phyloP scores from a whole-genome alignment of 2,113 vertebrate genomes.

The Microcebus tavaratra region DNA sequence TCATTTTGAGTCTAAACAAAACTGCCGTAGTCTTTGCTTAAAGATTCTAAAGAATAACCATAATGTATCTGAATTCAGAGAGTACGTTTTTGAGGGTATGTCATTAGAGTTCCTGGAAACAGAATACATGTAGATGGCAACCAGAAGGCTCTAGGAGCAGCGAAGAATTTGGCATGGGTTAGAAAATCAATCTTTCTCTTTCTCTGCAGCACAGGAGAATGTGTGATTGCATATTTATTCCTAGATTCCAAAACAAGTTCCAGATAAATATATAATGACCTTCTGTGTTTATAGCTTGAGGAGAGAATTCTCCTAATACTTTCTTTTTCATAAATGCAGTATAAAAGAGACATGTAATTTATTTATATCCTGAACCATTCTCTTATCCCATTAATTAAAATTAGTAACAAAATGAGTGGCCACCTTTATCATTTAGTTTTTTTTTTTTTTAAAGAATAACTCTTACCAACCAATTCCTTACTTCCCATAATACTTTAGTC shows the following conservation, averaged over 20 bases:
- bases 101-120: background rate
- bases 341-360: constrained; percentile 13
- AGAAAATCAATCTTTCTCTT: constrained; percentile 10
- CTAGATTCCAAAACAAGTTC: constrained; percentile 48
- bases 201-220: background rate
- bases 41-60: constrained; percentile 44
- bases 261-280: background rate
- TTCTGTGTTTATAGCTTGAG: constrained; percentile 24
- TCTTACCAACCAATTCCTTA: constrained; percentile 7
- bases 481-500: constrained; percentile 61
- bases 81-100: background rate
- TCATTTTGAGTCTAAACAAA: constrained; percentile 43
- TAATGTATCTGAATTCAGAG: constrained; percentile 18
- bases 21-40: background rate
- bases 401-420: constrained; percentile 6
- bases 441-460: background rate
- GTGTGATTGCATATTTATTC: background rate
- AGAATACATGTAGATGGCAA: background rate
- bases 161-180: background rate
- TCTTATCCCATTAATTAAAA: constrained; percentile 25
- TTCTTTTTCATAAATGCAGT: constrained; percentile 17
- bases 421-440: constrained; percentile 57
- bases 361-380: constrained; percentile 34
- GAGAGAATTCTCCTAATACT: constrained; percentile 10
- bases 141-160: constrained; percentile 13